Percentiles rank a stretch among this genome's conserved stretches.
Conservation (phyloP, 2,797 vertebrate species). For the Poeciliopsis presidionis region DNA sequence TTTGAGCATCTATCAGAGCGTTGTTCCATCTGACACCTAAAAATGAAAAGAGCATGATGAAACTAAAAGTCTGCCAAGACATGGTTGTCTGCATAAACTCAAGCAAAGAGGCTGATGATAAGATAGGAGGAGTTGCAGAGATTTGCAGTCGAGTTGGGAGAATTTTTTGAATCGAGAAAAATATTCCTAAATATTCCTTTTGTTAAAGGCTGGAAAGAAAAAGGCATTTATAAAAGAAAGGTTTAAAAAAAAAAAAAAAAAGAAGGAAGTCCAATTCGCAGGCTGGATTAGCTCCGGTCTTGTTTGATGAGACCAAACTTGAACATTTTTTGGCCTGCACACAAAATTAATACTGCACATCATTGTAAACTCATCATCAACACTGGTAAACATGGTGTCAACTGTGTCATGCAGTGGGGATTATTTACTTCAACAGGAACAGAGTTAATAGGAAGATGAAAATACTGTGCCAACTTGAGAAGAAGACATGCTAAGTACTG, state of each 20-base stretch:
- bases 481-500: background rate
- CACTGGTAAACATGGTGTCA: background rate
- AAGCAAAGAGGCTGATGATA: background rate
- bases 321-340: background rate
- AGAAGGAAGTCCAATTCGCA: background rate
- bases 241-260: background rate
- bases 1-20: background rate
- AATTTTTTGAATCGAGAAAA: background rate
- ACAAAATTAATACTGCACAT: background rate
- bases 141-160: background rate
- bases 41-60: background rate
- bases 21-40: background rate
- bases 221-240: background rate
- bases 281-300: background rate
- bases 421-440: background rate
- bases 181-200: background rate
- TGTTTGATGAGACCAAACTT: background rate
- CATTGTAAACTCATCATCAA: background rate
- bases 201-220: background rate
- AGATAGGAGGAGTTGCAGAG: background rate
- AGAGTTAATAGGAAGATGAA: background rate
- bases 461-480: background rate
- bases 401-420: background rate
- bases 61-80: background rate
- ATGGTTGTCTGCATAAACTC: background rate